Conservation (phyloP, 2,888 invertebrate species). For the Aphidius colemani region DNA sequence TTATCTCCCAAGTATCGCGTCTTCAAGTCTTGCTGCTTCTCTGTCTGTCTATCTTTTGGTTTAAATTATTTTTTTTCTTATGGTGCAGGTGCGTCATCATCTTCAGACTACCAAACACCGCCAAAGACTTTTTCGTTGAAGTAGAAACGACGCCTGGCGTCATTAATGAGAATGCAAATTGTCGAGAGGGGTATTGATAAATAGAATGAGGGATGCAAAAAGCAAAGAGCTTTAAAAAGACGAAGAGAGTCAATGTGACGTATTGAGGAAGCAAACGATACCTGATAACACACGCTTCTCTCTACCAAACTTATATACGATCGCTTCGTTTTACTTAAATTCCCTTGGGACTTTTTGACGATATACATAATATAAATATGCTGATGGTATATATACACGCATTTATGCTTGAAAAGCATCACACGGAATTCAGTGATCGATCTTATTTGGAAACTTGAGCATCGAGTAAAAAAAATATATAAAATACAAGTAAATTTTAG, state of each 20-base stretch:
- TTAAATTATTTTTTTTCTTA: not conserved
- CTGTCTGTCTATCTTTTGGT: not conserved
- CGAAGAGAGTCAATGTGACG: no score
- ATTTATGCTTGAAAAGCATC: no score
- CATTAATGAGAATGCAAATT: slow-evolving; percentile 20
- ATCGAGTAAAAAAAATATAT: no score
- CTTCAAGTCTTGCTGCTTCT: not conserved
- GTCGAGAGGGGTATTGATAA: not conserved
- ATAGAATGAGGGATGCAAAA: no score
- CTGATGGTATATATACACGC: not conserved
- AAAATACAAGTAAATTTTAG: no score
- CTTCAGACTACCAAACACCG: not conserved
- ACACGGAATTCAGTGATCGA: no score
- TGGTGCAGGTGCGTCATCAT: slow-evolving; percentile 16
- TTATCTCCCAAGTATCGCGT: not conserved
- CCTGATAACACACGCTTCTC: slow-evolving; percentile 6
- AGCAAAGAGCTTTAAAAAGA: no score
- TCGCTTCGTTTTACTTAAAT: not conserved
- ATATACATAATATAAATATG: not conserved
- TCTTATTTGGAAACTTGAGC: no score
- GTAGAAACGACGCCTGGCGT: not conserved
- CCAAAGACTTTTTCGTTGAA: slow-evolving; percentile 19
- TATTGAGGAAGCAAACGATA: not conserved
- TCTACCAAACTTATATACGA: not conserved
- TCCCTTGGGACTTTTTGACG: not conserved